Base-by-base conservation (phyloP, 1,140 invertebrate genomes). In the Polypedilum vanderplanki region DNA sequence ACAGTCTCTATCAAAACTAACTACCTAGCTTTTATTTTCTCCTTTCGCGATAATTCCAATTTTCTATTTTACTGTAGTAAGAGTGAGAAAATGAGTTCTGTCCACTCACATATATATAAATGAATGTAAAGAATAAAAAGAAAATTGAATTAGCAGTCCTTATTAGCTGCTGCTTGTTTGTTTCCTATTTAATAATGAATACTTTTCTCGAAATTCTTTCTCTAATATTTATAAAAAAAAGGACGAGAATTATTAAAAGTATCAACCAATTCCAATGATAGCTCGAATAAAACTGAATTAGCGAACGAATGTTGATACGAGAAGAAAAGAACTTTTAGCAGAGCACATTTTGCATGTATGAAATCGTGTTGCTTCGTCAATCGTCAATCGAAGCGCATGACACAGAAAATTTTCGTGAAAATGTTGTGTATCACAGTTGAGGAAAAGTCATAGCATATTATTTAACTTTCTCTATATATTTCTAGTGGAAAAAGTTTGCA, bases 271-370 rank as follows among this genome's bases (percentile, higher is more conserved):
- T 57, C 46, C 46, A n/a, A 57, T 57, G 46, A 8, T 4, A 12
- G 4, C 46, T 57, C 46, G 46, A 57, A 57, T 57, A 12, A 57
- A 57, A 57, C 46, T 57, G 46, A 57, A 12, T n/a, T 4, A n/a
- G 46, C n/a, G 12, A 57, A 15, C 12, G 12, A 57, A 15, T n/a
- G 46, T 57, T 57, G 46, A 57, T 57, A 12, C 46, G 46, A 57
- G 46, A n/a, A 57, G 46, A 12, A 57, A 57, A 57, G 46, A 57
- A 57, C 46, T n/a, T 57, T 57, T 46, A 12, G 41, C n/a, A n/a
- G 10, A n/a, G 46, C n/a, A 33, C 24, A n/a, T n/a, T n/a, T n/a
- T n/a, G n/a, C n/a, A n/a, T n/a, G n/a, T n/a, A n/a, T n/a, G 24
- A 33, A 33, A 1, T 33, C 24, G 24, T 33, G 24, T 33, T 33